Evolutionary conservation across 2,797 vertebrate genomes (phyloP).

Genomic region (Pseudotriccus pelzelni): DNA sequence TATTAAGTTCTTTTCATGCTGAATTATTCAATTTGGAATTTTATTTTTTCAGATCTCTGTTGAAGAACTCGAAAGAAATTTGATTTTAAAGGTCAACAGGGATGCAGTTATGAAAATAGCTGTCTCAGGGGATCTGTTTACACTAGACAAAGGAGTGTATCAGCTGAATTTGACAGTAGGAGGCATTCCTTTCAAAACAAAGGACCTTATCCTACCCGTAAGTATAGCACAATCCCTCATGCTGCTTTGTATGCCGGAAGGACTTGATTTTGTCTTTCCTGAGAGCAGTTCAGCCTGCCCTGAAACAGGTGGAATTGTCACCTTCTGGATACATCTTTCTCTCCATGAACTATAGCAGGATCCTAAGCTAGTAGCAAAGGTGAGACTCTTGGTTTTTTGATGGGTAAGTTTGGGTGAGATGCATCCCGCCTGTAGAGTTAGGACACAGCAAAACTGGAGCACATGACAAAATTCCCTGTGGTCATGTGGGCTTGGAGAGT

Average conservation of each 20-base stretch:
- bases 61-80: slow-evolving; percentile 89
- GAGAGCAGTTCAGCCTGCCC: background rate
- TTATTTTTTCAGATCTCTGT: slow-evolving; percentile 87
- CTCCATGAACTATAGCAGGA: background rate
- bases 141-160: slow-evolving; percentile 86
- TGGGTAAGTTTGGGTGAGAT: background rate
- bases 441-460: background rate
- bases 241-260: background rate
- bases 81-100: slow-evolving; percentile 93
- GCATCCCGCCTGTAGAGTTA: background rate
- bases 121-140: slow-evolving; percentile 90
- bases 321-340: background rate
- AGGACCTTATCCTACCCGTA: slow-evolving; percentile 87
- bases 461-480: background rate
- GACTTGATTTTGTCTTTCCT: background rate
- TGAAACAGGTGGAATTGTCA: background rate
- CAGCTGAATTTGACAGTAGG: slow-evolving; percentile 96
- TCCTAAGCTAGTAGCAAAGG: background rate
- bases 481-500: background rate
- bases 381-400: background rate
- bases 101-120: slow-evolving; percentile 98
- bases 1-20: background rate
- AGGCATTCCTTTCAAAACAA: slow-evolving; percentile 90
- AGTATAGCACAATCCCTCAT: slow-evolving; percentile 1
- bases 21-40: background rate